Conservation (phyloP, 2,113 vertebrate genomes). For the Alosa alosa region DNA sequence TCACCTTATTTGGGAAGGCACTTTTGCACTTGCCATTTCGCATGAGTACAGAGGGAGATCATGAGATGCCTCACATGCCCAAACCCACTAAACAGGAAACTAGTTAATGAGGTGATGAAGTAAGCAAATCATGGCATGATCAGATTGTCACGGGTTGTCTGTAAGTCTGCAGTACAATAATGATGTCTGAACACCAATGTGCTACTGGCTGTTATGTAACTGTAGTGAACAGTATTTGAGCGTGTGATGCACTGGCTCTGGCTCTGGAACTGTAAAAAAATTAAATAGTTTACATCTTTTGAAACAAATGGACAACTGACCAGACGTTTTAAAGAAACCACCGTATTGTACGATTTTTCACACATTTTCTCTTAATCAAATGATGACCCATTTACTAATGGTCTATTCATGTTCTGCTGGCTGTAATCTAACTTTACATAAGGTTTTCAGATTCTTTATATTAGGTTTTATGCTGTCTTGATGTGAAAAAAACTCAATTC, state of each 20-base stretch:
- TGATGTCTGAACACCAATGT: conserved; percentile 15
- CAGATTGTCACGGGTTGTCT: conserved; percentile 49
- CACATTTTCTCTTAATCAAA: not conserved
- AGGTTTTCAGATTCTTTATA: not conserved
- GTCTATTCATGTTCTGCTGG: not conserved
- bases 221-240: not conserved
- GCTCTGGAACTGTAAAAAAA: not conserved
- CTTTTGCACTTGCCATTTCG: not conserved
- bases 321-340: not conserved
- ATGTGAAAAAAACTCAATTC: not conserved
- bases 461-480: not conserved
- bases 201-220: not conserved
- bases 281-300: not conserved
- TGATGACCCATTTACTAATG: not conserved
- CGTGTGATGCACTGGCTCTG: not conserved
- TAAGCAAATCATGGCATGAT: conserved; percentile 51
- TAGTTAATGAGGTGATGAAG: conserved; percentile 47
- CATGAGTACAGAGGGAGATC: conserved; percentile 31
- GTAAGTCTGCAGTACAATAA: not conserved
- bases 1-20: not conserved
- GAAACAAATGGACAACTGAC: not conserved
- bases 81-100: conserved; percentile 55
- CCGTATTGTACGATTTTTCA: not conserved
- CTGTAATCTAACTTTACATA: not conserved
- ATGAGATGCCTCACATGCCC: conserved; percentile 27